Evolutionary conservation across 2,797 vertebrate species (phyloP).

Genomic region (Cichlasoma orientale): DNA sequence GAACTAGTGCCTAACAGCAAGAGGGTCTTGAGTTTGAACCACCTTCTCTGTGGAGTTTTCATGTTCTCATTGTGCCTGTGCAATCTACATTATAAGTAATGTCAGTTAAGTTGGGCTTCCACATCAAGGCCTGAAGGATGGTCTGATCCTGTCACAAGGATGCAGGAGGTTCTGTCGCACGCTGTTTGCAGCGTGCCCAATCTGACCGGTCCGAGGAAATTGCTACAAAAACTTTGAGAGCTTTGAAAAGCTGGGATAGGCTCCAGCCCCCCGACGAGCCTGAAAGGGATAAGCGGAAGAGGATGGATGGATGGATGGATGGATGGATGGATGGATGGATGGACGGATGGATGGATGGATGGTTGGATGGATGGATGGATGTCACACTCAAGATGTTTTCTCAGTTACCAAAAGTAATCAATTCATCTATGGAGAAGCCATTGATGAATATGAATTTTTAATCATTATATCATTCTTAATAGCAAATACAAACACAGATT

Average conservation of each 20-base stretch:
- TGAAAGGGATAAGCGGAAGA: no score
- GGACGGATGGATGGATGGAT: no score
- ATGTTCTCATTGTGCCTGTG: background rate
- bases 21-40: background rate
- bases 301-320: no score
- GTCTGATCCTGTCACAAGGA: background rate
- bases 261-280: no score
- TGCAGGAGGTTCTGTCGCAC: constrained; percentile 33
- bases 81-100: no score
- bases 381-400: constrained; percentile 30
- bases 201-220: constrained; percentile 49
- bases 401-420: constrained; percentile 47
- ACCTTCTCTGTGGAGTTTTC: background rate
- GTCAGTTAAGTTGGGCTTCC: background rate
- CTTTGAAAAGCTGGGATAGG: constrained; percentile 20
- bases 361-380: no score
- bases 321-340: no score
- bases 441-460: constrained; percentile 21
- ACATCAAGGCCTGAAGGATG: constrained; percentile 8
- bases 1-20: background rate
- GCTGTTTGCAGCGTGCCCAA: constrained; percentile 39
- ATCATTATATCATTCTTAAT: constrained; percentile 9
- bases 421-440: constrained; percentile 25
- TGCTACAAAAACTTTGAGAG: background rate
- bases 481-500: constrained; percentile 2